phyloP scores from a whole-genome alignment of 64 coral and sea anemone species.

The Montipora capricornis region DNA sequence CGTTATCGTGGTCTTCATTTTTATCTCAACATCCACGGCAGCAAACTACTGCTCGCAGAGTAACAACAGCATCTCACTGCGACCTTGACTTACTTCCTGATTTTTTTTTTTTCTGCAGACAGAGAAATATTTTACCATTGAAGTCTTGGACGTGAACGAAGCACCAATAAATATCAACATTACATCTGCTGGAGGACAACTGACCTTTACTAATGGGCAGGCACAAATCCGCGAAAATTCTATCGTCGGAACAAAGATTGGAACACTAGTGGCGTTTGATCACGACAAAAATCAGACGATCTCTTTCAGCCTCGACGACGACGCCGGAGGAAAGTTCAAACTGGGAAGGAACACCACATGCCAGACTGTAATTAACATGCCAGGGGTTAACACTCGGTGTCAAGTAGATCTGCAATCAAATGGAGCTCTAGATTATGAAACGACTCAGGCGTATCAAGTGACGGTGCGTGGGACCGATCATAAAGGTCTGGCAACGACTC shows the following conservation, averaged over 20 bases:
- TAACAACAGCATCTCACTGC: no score
- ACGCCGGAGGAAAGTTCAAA: slow-evolving; percentile 60
- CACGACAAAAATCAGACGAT: slow-evolving; percentile 53
- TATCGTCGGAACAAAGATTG: slow-evolving; percentile 40
- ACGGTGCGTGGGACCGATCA: slow-evolving; percentile 57
- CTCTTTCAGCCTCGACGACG: slow-evolving; percentile 69
- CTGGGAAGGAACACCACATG: slow-evolving; percentile 23
- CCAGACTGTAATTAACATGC: slow-evolving; percentile 27
- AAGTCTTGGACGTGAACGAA: slow-evolving; percentile 81
- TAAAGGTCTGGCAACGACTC: slow-evolving; percentile 44
- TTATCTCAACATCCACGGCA: no score
- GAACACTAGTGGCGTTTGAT: slow-evolving; percentile 72
- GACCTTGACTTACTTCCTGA: no score
- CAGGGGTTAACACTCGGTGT: slow-evolving; percentile 76
- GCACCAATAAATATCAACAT: slow-evolving; percentile 77
- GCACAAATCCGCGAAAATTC: slow-evolving; percentile 77
- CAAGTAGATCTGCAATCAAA: slow-evolving; percentile 20
- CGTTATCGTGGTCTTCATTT: no score
- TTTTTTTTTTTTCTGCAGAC: slow-evolving; percentile 44
- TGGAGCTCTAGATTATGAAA: slow-evolving; percentile 67
- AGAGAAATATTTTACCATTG: slow-evolving; percentile 74
- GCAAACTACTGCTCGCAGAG: no score
- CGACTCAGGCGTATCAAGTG: slow-evolving; percentile 33
- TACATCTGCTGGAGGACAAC: slow-evolving; percentile 54
- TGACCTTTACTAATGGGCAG: slow-evolving; percentile 39